Evolutionary conservation across 2,113 vertebrate species (phyloP), one percentile per base, ranked within the genome.

Genomic region (Lophura nycthemera): DNA sequence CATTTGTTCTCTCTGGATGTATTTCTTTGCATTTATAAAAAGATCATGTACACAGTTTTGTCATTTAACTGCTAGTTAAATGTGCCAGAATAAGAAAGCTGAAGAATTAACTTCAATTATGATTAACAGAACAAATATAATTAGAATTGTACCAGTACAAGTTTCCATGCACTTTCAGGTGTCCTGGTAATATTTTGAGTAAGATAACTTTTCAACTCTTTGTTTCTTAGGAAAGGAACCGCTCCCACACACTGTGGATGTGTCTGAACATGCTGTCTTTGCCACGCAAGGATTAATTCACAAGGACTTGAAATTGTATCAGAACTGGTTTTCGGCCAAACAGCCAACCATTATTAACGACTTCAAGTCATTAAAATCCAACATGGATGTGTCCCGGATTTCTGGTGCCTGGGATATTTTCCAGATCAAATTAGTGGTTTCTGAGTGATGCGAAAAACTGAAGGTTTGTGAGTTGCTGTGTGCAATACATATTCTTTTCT

Each of bases 171-270:
- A 8, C 38, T 38, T 48, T 63, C 22, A 64, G 8, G 15, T 45
- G 8, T 38, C 42, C 5, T 27, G 13, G 10, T 38, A 70, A 57
- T 8, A 76, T 42, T 76, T 24, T 36, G 24, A 40, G 17, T 54
- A 74, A 66, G 43, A 65, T 83, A 83, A 66, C 36, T 18, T 57
- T 86, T 54, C 32, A 73, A 20, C 21, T 56, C 66, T 48, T 73
- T 69, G 11, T 21, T 59, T 83, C 64, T 66, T 36, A 17, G 43
- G 38, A 38, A 38, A 38, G 66, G 15, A 59, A 29, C 30, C 38
- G 50, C n/a, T 4, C n/a, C 36, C 56, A 63, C 1, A 38, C 48
- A 54, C 24, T 0, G 0, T 17, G 43, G 40, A 54, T 38, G 10
- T n/a, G 54, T 22, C 71, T 36, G 63, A 80, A 63, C 52, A 10